phyloP scores from a whole-genome alignment of 2,797 vertebrate species.

The Acanthurus lineatus region DNA sequence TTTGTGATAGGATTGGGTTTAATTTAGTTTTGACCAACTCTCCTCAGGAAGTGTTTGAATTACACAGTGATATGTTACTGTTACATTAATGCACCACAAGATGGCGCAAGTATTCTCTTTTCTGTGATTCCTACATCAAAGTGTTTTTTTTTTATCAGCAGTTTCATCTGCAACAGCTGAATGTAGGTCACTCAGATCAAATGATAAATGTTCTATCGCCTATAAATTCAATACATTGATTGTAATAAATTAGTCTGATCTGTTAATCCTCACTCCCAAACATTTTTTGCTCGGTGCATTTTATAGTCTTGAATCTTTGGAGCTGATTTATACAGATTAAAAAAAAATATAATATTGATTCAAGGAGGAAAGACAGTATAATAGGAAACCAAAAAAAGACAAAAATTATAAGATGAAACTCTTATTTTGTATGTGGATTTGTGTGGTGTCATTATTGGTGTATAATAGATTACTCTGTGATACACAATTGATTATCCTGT shows the following conservation, averaged over 20 bases:
- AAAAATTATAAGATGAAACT: too few species aligned
- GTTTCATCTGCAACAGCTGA: conserved; percentile 8
- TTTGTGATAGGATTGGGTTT: too few species aligned
- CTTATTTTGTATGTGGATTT: too few species aligned
- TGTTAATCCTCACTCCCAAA: not conserved
- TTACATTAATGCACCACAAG: conserved; percentile 9
- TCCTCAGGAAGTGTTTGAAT: too few species aligned
- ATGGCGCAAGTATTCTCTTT: conserved; percentile 22
- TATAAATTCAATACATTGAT: not conserved
- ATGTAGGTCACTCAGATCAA: conserved; percentile 38
- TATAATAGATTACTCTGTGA: too few species aligned
- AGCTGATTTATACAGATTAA: not conserved
- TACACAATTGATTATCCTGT: not conserved
- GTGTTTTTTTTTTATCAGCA: not conserved
- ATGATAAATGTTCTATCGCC: not conserved
- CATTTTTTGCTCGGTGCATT: not conserved
- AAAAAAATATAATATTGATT: not conserved
- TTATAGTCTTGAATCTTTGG: too few species aligned
- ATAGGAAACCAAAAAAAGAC: too few species aligned
- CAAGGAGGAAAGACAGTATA: not conserved
- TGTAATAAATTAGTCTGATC: not conserved
- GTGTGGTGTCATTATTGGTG: not conserved
- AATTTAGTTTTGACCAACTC: too few species aligned
- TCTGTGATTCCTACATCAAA: too few species aligned
- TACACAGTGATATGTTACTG: too few species aligned